phyloP scores from a whole-genome alignment of 2,113 vertebrate species.

The Calypte anna region DNA sequence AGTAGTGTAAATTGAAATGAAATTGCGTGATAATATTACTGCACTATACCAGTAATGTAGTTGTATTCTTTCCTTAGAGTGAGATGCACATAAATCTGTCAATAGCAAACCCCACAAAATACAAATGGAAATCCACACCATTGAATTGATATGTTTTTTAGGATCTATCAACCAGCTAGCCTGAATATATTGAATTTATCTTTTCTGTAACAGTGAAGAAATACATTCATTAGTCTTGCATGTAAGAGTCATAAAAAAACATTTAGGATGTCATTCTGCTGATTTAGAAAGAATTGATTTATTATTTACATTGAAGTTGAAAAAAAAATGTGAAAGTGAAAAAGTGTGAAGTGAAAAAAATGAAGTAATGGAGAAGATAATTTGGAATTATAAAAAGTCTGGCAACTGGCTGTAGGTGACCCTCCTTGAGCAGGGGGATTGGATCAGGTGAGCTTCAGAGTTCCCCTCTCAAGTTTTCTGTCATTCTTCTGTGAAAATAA shows the following conservation, averaged over 20 bases:
- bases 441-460: neutral
- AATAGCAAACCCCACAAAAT: conserved; percentile 7
- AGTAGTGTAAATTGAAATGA: conserved; percentile 42
- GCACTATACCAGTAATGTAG: neutral
- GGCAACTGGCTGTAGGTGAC: neutral
- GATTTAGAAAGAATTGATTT: conserved; percentile 39
- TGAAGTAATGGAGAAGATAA: neutral
- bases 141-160: conserved; percentile 46
- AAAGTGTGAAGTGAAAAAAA: neutral
- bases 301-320: neutral
- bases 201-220: conserved; percentile 6
- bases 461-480: neutral
- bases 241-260: conserved; percentile 3
- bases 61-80: conserved; percentile 10
- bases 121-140: neutral
- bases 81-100: neutral
- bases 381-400: neutral
- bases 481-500: neutral
- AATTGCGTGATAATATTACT: conserved; percentile 28
- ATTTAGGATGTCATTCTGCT: conserved; percentile 18
- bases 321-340: neutral
- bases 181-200: conserved; percentile 38
- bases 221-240: conserved; percentile 21
- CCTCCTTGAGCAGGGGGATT: neutral
- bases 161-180: conserved; percentile 1